Percentiles rank a stretch among this genome's conserved stretches.
Conservation (phyloP, 2,113 vertebrate genomes). For the Chiloscyllium plagiosum region DNA sequence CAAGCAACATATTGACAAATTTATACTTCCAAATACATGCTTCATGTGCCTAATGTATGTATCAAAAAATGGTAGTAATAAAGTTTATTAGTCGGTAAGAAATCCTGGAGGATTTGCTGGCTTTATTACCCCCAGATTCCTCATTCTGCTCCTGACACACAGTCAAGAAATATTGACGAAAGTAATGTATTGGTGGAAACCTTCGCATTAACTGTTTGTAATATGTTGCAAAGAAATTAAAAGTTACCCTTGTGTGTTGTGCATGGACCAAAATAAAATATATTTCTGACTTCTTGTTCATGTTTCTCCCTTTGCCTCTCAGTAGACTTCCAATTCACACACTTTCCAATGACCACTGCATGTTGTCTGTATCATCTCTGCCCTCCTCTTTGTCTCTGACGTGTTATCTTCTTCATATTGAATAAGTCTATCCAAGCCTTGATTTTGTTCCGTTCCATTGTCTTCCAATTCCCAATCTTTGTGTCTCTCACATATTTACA, state of each 20-base stretch:
- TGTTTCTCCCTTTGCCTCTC: background rate
- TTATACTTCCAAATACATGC: background rate
- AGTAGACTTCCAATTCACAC: background rate
- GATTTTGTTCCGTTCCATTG: background rate
- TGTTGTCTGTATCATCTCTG: background rate
- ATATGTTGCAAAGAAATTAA: background rate
- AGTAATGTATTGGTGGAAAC: background rate
- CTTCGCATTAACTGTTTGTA: background rate
- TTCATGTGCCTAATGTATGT: background rate
- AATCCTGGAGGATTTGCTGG: background rate
- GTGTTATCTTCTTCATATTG: too few species aligned
- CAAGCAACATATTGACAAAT: background rate
- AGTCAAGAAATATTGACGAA: background rate
- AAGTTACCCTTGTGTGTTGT: background rate
- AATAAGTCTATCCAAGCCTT: background rate
- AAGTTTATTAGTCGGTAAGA: background rate
- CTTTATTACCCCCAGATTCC: too few species aligned
- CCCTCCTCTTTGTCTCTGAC: background rate
- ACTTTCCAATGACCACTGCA: background rate
- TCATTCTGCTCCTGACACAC: background rate
- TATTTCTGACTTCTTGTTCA: background rate
- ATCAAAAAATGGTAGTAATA: too few species aligned
- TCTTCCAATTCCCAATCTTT: background rate
- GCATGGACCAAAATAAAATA: background rate
- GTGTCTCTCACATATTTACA: background rate